Conservation (phyloP, 1,140 invertebrate species). For the Ceratosolen solmsi region DNA sequence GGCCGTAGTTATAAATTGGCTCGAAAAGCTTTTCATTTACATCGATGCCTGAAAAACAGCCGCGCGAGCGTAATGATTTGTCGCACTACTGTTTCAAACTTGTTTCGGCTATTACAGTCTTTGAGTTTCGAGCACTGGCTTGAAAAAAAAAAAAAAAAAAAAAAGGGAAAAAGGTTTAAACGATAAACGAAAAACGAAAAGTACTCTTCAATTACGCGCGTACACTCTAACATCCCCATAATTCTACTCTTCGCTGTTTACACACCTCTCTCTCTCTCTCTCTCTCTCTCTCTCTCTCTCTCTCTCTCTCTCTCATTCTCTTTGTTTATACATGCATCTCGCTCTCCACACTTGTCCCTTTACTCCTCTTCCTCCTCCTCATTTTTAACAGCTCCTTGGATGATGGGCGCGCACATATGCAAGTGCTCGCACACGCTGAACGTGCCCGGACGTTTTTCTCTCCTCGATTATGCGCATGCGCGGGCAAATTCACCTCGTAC, state of each 20-base stretch:
- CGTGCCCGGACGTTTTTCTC: background rate
- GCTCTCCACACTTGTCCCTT: background rate
- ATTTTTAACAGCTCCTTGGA: background rate
- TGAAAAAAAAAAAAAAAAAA: too few species aligned
- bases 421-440: background rate
- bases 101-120: background rate
- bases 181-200: background rate
- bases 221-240: background rate
- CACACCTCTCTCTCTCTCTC: conserved; percentile 21
- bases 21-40: background rate
- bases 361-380: background rate
- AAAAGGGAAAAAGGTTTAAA: too few species aligned
- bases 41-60: background rate
- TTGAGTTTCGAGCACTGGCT: background rate
- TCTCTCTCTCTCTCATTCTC: conserved; percentile 13
- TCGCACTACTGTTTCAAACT: background rate
- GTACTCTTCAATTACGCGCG: background rate
- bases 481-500: background rate
- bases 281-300: conserved; percentile 23
- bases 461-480: background rate
- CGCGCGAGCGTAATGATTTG: background rate
- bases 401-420: background rate
- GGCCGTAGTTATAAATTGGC: background rate
- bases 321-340: conserved; percentile 18
- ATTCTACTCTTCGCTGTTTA: conserved; percentile 36